Evolutionary conservation across 2,888 invertebrate genomes (phyloP).

Genomic region (Drosophila yooni): DNA sequence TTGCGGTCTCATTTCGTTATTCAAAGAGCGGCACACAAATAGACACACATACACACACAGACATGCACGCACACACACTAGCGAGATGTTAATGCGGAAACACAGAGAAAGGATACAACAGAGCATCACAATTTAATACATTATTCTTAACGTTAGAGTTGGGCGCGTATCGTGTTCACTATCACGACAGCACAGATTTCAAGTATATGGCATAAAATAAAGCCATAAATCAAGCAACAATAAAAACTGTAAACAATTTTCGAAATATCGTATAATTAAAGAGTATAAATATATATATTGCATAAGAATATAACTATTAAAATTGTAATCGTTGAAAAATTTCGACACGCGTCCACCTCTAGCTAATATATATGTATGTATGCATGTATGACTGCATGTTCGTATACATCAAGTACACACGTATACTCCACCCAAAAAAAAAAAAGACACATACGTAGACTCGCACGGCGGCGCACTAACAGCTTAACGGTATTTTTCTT

Average conservation of each 20-base stretch:
- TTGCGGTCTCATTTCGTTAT: conserved; percentile 34
- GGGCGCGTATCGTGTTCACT: not conserved
- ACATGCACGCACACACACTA: conserved; percentile 2
- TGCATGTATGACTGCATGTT: conserved; percentile 2
- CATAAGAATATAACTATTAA: not conserved
- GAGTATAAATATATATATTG: not conserved
- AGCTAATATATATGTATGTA: not conserved
- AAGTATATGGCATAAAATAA: not conserved
- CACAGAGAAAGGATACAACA: conserved; percentile 45
- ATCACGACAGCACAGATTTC: not conserved
- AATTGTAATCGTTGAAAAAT: not conserved
- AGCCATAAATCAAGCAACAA: not conserved
- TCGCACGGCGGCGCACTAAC: conserved; percentile 32
- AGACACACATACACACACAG: conserved; percentile 2
- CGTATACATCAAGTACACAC: not conserved
- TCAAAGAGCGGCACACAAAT: conserved; percentile 18
- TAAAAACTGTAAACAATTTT: not conserved
- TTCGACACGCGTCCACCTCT: conserved; percentile 2
- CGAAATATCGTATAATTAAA: not conserved
- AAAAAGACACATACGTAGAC: conserved; percentile 13
- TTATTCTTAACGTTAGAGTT: conserved; percentile 8
- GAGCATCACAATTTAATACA: conserved; percentile 21
- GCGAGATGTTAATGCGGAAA: conserved; percentile 37
- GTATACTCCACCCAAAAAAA: conserved; percentile 48
- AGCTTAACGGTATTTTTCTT: conserved; percentile 55